Conservation (phyloP, 2,113 vertebrate genomes). For the Campylomormyrus numenius region DNA sequence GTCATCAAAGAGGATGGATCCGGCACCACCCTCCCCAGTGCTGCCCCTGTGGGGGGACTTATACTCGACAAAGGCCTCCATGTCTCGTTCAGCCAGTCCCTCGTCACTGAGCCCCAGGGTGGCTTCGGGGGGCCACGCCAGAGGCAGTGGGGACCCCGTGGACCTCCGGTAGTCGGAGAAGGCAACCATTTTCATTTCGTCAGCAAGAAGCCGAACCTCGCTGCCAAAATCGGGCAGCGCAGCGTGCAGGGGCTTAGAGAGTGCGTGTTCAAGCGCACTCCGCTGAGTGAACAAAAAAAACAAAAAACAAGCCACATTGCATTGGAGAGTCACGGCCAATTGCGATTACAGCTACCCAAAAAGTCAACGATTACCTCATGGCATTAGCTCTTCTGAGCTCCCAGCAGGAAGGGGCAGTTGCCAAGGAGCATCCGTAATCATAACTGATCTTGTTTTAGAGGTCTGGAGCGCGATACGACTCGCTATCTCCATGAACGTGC, state of each 20-base stretch:
- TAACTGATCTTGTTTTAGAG: conserved; percentile 32
- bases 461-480: conserved; percentile 30
- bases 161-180: conserved; percentile 35
- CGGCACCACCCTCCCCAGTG: background rate
- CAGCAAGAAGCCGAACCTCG: conserved; percentile 37
- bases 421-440: conserved; percentile 36
- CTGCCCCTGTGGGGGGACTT: background rate
- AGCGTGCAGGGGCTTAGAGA: conserved; percentile 39
- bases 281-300: conserved; percentile 34
- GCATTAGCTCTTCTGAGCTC: conserved; percentile 30
- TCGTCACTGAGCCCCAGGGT: conserved; percentile 4
- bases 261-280: conserved; percentile 53
- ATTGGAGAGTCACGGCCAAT: conserved; percentile 35
- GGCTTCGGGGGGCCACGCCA: background rate
- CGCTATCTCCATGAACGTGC: conserved; percentile 34
- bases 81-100: conserved; percentile 33
- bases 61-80: conserved; percentile 34
- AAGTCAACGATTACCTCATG: conserved; percentile 30
- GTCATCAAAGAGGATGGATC: background rate
- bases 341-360: conserved; percentile 40
- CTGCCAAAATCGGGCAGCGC: conserved; percentile 28
- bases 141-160: conserved; percentile 33
- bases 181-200: conserved; percentile 32
- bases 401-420: conserved; percentile 41
- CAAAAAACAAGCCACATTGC: conserved; percentile 37